Conservation (phyloP, 2,113 vertebrate genomes). For the Sorex araneus region DNA sequence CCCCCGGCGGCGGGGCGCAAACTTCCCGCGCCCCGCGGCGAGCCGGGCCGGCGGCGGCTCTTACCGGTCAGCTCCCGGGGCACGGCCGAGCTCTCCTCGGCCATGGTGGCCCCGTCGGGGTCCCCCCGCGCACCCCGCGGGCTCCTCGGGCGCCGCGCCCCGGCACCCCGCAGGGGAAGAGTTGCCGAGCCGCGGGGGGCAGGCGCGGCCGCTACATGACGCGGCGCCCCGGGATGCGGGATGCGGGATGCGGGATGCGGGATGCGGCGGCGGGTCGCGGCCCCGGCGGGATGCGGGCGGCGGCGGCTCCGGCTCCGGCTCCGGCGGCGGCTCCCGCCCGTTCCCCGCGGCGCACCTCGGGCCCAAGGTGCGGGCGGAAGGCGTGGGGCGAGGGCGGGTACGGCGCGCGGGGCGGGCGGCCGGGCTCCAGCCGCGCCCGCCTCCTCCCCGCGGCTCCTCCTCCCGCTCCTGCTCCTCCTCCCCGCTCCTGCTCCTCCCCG, state of each 20-base stretch:
- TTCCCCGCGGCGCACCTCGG: constrained; percentile 73
- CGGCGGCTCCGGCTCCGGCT: background rate
- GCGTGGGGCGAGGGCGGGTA: constrained; percentile 65
- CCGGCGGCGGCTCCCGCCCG: constrained; percentile 23
- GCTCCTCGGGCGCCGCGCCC: background rate
- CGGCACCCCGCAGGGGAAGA: constrained; percentile 42
- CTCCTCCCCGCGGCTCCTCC: constrained; percentile 56
- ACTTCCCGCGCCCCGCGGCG: background rate
- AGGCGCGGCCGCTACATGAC: constrained; percentile 72
- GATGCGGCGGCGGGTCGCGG: background rate
- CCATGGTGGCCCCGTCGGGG: constrained; percentile 89
- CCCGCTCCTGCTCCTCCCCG: background rate
- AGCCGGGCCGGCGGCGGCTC: constrained; percentile 64
- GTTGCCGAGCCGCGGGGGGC: constrained; percentile 45
- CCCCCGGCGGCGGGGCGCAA: background rate
- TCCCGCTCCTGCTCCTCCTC: background rate
- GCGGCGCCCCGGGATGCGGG: background rate
- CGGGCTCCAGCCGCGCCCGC: constrained; percentile 68
- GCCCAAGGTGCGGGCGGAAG: constrained; percentile 78
- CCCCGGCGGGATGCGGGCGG: background rate
- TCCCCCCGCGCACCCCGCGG: background rate
- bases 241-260: too few species aligned
- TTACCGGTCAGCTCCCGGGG: constrained; percentile 95
- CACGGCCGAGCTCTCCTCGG: constrained; percentile 94
- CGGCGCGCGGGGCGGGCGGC: constrained; percentile 18